These are phyloP conservation scores for Plusia festucae DNA, from an alignment of 2,888 invertebrate genomes.

Conservation along the genomic window DNA sequence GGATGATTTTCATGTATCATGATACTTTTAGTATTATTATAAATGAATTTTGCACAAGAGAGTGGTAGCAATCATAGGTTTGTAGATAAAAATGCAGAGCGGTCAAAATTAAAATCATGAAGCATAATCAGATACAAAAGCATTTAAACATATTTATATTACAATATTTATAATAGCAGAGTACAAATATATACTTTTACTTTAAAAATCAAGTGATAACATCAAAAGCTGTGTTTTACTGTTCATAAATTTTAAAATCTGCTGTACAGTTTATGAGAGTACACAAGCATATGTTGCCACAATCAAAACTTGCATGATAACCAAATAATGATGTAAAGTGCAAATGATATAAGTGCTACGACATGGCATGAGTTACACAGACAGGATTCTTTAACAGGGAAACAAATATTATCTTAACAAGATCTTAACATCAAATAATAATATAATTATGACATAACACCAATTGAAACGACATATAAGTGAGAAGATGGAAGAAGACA, in stretches of 20 bases:
- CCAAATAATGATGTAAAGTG: constrained; percentile 59
- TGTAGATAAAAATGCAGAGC: constrained; percentile 87
- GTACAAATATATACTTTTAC: constrained; percentile 36
- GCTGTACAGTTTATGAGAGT: constrained; percentile 40
- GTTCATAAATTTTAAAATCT: constrained; percentile 45
- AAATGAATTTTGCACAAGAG: constrained; percentile 62
- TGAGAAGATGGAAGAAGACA: constrained; percentile 74
- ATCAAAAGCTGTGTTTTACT: constrained; percentile 12
- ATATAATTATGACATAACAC: constrained; percentile 49
- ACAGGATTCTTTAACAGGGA: constrained; percentile 54
- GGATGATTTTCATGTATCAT: constrained; percentile 28
- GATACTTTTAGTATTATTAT: constrained; percentile 42
- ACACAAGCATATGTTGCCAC: constrained; percentile 58
- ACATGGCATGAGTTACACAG: constrained; percentile 55
- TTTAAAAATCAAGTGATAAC: constrained; percentile 38
- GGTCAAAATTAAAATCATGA: constrained; percentile 73
- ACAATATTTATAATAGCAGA: constrained; percentile 31
- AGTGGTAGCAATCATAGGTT: constrained; percentile 67
- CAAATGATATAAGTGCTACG: constrained; percentile 33
- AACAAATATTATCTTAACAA: constrained; percentile 51
- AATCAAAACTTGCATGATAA: constrained; percentile 62
- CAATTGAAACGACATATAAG: constrained; percentile 59
- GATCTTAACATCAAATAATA: constrained; percentile 64
- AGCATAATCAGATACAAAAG: constrained; percentile 63
- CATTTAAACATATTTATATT: constrained; percentile 43